Conservation (phyloP, 2,888 invertebrate species). For the Mayetiola destructor region DNA sequence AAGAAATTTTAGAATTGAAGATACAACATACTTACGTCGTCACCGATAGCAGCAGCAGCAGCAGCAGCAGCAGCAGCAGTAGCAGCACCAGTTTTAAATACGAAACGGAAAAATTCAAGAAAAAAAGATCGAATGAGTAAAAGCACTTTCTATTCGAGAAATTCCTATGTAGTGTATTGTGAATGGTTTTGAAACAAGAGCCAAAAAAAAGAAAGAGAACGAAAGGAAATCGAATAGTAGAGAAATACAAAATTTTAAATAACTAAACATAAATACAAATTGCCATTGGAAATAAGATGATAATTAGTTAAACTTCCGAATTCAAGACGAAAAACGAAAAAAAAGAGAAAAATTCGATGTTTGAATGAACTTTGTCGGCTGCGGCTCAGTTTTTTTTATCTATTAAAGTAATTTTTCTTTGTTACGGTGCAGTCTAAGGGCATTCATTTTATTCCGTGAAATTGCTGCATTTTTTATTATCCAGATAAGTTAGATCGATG, state of each 20-base stretch:
- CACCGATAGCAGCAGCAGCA: neutral
- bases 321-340: no score
- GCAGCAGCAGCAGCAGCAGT: neutral
- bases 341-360: neutral
- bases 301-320: neutral
- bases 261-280: neutral
- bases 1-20: neutral
- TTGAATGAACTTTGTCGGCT: neutral
- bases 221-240: neutral
- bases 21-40: neutral
- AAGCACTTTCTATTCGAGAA: conserved; percentile 14
- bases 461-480: neutral
- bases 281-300: conserved; percentile 8
- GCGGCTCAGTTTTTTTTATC: neutral
- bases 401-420: no score
- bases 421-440: neutral
- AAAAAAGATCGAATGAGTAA: conserved; percentile 1
- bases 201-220: neutral
- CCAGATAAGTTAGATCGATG: neutral
- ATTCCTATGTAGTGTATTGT: neutral
- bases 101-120: neutral
- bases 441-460: neutral
- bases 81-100: no score
- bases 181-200: neutral
- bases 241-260: neutral